These are phyloP conservation scores for Antheraea assamensis DNA, from an alignment of 2,888 invertebrate genomes.

Conservation along the genomic window DNA sequence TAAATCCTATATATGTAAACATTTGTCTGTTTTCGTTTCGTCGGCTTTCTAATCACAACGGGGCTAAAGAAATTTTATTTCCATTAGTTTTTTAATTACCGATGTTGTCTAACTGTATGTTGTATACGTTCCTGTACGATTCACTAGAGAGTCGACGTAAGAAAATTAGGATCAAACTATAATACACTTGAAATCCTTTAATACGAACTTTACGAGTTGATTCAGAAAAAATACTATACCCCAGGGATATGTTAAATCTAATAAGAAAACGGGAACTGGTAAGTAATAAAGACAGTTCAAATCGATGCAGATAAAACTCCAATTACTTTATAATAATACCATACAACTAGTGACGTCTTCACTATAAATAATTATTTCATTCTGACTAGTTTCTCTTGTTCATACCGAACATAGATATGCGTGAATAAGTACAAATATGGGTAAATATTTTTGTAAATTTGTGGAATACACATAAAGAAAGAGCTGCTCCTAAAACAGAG, in stretches of 20 bases:
- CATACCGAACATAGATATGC: neutral
- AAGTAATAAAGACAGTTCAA: no score
- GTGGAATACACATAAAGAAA: neutral
- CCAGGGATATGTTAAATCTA: no score
- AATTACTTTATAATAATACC: no score
- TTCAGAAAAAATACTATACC: neutral
- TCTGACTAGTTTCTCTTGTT: neutral
- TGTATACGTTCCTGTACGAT: neutral
- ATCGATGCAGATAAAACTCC: no score
- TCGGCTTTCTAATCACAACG: no score
- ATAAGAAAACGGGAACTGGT: no score
- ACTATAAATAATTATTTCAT: no score
- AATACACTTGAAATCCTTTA: neutral
- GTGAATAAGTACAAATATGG: neutral
- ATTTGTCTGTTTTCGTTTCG: no score
- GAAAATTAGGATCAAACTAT: slow-evolving; percentile 6
- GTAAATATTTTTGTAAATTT: no score
- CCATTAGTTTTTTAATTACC: no score
- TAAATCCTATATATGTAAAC: no score
- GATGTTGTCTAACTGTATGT: neutral
- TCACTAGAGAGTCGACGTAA: neutral
- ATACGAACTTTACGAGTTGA: slow-evolving; percentile 13
- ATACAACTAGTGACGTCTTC: neutral
- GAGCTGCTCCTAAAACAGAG: neutral
- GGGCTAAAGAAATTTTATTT: no score